Evolutionary conservation across 2,113 vertebrate genomes (phyloP).

Genomic region (Rhadina sibilatrix): DNA sequence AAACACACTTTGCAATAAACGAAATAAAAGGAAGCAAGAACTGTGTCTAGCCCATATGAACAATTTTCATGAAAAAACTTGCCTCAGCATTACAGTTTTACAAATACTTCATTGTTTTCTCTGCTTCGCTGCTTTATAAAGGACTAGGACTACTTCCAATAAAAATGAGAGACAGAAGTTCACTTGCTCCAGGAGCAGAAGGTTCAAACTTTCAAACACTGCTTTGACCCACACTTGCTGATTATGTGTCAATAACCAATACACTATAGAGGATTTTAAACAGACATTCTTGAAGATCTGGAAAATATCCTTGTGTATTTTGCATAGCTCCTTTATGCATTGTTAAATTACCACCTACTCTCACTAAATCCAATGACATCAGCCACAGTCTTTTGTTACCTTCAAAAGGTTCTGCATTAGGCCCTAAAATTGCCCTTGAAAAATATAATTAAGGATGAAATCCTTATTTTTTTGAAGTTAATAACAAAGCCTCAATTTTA

Average conservation of each 20-base stretch:
- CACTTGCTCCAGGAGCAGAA: neutral
- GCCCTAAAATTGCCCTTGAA: neutral
- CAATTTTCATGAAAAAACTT: neutral
- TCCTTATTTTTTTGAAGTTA: neutral
- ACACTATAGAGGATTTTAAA: neutral
- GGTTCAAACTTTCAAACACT: neutral
- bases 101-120: neutral
- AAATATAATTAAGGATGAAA: neutral
- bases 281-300: neutral
- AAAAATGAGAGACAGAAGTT: neutral
- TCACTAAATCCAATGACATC: neutral
- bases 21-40: neutral
- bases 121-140: neutral
- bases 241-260: neutral
- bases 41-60: neutral
- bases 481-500: neutral
- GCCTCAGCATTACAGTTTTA: neutral
- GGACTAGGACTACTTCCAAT: neutral
- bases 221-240: neutral
- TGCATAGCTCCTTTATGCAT: neutral
- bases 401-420: neutral
- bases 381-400: neutral
- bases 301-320: neutral
- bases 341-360: neutral
- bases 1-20: neutral